These are phyloP conservation scores for Odontamblyopus rebecca DNA, from an alignment of 2,797 vertebrate genomes.

Conservation along the genomic window DNA sequence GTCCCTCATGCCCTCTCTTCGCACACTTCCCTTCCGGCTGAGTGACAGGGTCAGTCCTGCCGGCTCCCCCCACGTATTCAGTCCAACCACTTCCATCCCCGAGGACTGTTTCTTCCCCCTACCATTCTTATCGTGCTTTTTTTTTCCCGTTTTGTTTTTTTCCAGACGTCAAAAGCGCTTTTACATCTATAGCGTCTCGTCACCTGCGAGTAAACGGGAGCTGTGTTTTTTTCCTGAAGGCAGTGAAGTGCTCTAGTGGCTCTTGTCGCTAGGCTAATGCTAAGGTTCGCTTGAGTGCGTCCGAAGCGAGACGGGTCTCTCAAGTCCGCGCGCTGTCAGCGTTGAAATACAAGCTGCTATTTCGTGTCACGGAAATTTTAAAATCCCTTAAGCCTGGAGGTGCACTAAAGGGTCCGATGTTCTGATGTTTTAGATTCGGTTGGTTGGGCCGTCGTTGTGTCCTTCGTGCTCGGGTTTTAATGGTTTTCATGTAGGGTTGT, in stretches of 20 bases:
- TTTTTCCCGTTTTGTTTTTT: background rate
- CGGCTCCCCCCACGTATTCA: background rate
- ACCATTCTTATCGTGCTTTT: background rate
- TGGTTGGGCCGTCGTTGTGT: too few species aligned
- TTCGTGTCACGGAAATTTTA: background rate
- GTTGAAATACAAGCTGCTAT: background rate
- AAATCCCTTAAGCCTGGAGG: background rate
- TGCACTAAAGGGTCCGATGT: background rate
- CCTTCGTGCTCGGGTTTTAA: too few species aligned
- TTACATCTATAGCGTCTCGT: background rate
- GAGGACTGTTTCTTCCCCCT: background rate
- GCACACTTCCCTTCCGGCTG: background rate
- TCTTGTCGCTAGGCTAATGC: background rate
- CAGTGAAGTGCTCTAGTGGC: background rate
- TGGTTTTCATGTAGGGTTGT: too few species aligned
- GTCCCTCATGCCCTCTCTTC: slow-evolving; percentile 2
- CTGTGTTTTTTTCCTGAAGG: background rate
- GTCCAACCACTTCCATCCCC: background rate
- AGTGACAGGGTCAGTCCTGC: slow-evolving; percentile 5
- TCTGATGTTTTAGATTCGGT: background rate
- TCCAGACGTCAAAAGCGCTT: background rate
- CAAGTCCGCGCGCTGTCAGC: background rate
- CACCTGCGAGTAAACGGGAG: background rate
- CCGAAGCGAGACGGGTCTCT: background rate
- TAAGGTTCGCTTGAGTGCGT: background rate